Evolutionary conservation across 2,888 invertebrate genomes (phyloP), one percentile per base, ranked within the genome.

Genomic region (Geophilus truncorum): DNA sequence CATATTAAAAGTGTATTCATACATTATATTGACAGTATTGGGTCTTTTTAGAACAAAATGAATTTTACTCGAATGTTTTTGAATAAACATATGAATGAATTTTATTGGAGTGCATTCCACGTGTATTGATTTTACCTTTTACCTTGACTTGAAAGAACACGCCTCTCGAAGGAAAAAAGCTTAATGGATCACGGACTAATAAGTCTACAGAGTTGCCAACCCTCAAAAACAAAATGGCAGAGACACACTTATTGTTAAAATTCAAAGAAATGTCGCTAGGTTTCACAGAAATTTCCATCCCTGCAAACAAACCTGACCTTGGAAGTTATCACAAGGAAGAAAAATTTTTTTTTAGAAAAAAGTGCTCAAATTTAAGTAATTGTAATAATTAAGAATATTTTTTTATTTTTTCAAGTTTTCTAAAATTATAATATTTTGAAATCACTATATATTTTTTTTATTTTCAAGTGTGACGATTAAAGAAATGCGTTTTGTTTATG

Each of bases 51-150:
- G 5, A 21, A 7, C 18, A n/a, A 45, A 45, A 45, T 5, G n/a
- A n/a, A 45, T n/a, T n/a, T n/a, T n/a, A n/a, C n/a, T n/a, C n/a
- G n/a, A n/a, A n/a, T n/a, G n/a, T n/a, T n/a, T n/a, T n/a, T n/a
- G n/a, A n/a, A n/a, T n/a, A n/a, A n/a, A 15, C 2, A 70, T 25
- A 10, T 70, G 70, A 70, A 70, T 70, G 70, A 70, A 70, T 25
- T 10, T 70, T 9, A 23, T 23, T 15, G n/a, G 70, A 70, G 70
- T 70, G 28, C 25, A 70, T 70, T 70, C 70, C 70, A 70, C 70
- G 70, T 70, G 70, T 70, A 70, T 70, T 70, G 70, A 70, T 70
- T 70, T 25, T 70, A 62, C 25, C 70, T 70, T 70, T 70, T 70
- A 23, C 23, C 70, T 51, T 51, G 51, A n/a, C 25, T n/a, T 21